These are phyloP conservation scores for Eristalis pertinax DNA, from an alignment of 2,888 invertebrate species.

Conservation along the genomic window DNA sequence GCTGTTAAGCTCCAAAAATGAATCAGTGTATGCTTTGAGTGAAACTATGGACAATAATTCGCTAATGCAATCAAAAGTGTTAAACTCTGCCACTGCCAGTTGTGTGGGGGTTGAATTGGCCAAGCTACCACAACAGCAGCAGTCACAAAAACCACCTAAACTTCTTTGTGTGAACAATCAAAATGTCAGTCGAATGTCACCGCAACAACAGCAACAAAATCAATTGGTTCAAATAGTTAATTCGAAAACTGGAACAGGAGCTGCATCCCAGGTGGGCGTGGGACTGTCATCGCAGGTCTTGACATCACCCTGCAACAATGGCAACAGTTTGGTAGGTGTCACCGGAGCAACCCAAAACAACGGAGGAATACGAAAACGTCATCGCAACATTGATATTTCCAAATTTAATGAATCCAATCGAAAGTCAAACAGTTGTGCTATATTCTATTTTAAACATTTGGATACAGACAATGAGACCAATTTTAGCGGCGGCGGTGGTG, in stretches of 20 bases:
- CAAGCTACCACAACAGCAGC: slow-evolving; percentile 48
- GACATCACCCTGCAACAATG: slow-evolving; percentile 68
- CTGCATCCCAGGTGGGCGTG: slow-evolving; percentile 13
- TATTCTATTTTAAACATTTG: slow-evolving; percentile 92
- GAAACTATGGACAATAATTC: slow-evolving; percentile 73
- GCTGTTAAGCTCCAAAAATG: slow-evolving; percentile 49
- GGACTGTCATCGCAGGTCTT: slow-evolving; percentile 48
- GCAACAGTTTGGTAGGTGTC: slow-evolving; percentile 57
- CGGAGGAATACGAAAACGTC: slow-evolving; percentile 77
- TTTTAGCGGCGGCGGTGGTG: slow-evolving; percentile 79
- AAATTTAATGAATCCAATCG: slow-evolving; percentile 88
- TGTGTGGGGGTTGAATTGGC: slow-evolving; percentile 43
- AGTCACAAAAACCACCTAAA: slow-evolving; percentile 59
- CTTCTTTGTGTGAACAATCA: slow-evolving; percentile 61
- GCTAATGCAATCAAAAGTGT: slow-evolving; percentile 66
- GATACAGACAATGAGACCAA: slow-evolving; percentile 91
- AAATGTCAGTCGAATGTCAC: slow-evolving; percentile 72
- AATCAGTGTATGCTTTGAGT: slow-evolving; percentile 70
- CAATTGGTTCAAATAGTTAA: slow-evolving; percentile 70
- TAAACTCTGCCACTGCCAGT: slow-evolving; percentile 47
- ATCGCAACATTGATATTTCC: slow-evolving; percentile 83
- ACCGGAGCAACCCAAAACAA: slow-evolving; percentile 32
- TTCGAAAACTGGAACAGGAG: slow-evolving; percentile 39
- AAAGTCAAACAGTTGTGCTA: slow-evolving; percentile 91
- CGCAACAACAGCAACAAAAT: slow-evolving; percentile 70